phyloP scores from a whole-genome alignment of 2,888 invertebrate genomes.

The Spodoptera littoralis region DNA sequence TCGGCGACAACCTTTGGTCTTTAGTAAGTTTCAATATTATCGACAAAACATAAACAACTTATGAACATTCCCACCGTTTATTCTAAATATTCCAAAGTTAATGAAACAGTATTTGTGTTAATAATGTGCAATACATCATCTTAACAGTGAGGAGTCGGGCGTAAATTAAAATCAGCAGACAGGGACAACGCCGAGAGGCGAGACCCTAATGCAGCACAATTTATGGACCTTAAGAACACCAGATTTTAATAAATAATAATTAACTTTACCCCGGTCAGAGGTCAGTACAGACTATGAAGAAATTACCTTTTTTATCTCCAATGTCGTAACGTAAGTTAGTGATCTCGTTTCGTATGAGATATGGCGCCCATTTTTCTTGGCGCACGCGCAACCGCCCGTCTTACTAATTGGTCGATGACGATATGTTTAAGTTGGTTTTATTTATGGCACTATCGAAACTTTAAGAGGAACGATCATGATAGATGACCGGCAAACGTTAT shows the following conservation, averaged over 20 bases:
- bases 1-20: too few relatives aligned
- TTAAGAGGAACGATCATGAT: conserved; percentile 48
- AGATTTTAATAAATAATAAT: conserved; percentile 54
- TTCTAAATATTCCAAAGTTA: conserved; percentile 36
- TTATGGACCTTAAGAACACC: conserved; percentile 45
- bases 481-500: conserved; percentile 47
- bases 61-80: conserved; percentile 23
- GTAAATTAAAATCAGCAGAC: conserved; percentile 55
- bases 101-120: conserved; percentile 46
- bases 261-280: conserved; percentile 63
- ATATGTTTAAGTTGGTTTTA: conserved; percentile 58
- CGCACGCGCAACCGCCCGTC: conserved; percentile 58
- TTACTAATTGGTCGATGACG: conserved; percentile 71
- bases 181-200: conserved; percentile 46
- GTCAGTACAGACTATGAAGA: conserved; percentile 51
- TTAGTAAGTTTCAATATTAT: too few relatives aligned
- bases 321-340: conserved; percentile 51
- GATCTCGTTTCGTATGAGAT: conserved; percentile 75
- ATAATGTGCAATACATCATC: conserved; percentile 43
- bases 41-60: conserved; percentile 18
- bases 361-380: conserved; percentile 71
- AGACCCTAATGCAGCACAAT: conserved; percentile 44
- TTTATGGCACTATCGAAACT: conserved; percentile 57
- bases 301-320: conserved; percentile 38
- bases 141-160: conserved; percentile 13